Conservation (phyloP, 2,797 vertebrate genomes). For the Thripadectes ignobilis region DNA sequence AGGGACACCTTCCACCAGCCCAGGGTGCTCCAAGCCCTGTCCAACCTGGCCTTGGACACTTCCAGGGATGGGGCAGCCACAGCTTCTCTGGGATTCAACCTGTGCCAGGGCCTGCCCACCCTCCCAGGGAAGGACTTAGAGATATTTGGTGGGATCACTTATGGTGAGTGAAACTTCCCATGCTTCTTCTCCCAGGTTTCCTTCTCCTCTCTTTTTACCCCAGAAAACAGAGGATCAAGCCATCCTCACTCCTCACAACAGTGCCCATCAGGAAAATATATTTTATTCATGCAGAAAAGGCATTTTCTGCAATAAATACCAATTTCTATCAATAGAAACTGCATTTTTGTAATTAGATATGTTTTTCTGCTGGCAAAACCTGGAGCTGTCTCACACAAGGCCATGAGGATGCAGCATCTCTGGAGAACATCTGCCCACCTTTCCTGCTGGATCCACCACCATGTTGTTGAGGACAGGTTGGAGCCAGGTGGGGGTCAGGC, state of each 20-base stretch:
- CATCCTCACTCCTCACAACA: neutral
- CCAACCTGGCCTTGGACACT: neutral
- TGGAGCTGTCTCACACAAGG: neutral
- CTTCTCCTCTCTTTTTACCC: neutral
- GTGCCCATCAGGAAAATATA: neutral
- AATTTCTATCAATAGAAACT: neutral
- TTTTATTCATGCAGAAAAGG: neutral
- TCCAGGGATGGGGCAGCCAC: neutral
- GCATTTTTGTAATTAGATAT: neutral
- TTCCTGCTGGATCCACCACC: neutral
- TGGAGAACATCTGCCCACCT: neutral
- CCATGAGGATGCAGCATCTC: neutral
- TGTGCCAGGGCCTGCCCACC: rapidly evolving
- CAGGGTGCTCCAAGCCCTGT: rapidly evolving
- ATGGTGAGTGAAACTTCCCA: neutral
- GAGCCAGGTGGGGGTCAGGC: rapidly evolving
- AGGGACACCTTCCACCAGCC: rapidly evolving
- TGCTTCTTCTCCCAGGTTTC: neutral
- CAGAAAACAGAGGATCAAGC: neutral
- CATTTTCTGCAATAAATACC: neutral
- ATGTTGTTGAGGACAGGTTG: rapidly evolving
- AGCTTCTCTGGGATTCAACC: rapidly evolving
- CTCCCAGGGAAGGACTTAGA: neutral
- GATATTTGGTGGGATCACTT: neutral
- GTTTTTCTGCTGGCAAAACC: neutral